Evolutionary conservation across 2,113 vertebrate species (phyloP).

Genomic region (Mustela nigripes): DNA sequence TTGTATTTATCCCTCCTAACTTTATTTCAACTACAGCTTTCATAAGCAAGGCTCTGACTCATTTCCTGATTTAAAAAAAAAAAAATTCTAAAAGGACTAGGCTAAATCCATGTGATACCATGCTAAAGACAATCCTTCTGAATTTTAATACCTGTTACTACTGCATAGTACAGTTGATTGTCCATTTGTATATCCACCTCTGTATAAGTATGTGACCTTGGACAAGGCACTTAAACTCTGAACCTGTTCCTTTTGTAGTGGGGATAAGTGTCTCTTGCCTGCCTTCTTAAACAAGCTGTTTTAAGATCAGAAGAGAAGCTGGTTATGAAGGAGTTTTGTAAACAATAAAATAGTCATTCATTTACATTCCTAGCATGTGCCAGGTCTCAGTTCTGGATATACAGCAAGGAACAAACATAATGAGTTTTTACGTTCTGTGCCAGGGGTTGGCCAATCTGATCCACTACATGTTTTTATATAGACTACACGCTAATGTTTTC

Average conservation of each 20-base stretch:
- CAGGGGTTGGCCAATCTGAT: neutral
- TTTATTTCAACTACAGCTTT: neutral
- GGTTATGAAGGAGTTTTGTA: conserved; percentile 2
- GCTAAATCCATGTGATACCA: neutral
- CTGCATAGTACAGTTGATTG: neutral
- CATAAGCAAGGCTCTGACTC: neutral
- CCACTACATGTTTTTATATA: neutral
- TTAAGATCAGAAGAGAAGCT: conserved; percentile 49
- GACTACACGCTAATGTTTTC: neutral
- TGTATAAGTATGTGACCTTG: neutral
- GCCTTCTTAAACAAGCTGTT: conserved; percentile 31
- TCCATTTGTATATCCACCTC: neutral
- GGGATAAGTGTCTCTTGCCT: neutral
- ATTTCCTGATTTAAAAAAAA: neutral
- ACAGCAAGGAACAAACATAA: neutral
- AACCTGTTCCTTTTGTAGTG: neutral
- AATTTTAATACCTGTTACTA: conserved; percentile 48
- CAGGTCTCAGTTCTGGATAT: neutral
- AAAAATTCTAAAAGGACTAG: neutral
- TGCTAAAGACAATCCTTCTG: neutral
- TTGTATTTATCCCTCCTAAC: neutral
- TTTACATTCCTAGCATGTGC: conserved; percentile 2
- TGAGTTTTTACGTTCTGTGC: neutral
- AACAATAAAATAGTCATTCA: conserved; percentile 29
- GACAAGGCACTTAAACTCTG: neutral